Base-by-base conservation (phyloP, 2,888 invertebrate species). In the Pollenia amentaria region DNA sequence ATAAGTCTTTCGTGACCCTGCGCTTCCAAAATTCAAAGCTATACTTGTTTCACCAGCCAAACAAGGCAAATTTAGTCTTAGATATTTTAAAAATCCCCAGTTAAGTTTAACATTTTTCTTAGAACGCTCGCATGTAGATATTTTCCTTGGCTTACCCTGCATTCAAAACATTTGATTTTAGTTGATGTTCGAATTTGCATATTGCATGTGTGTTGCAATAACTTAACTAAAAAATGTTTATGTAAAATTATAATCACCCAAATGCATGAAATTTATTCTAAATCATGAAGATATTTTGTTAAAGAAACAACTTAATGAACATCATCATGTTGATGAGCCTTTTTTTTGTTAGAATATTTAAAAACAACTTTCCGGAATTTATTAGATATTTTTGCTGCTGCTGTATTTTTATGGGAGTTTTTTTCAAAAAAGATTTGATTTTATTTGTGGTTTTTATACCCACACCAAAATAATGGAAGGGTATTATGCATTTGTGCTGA, bases 201-300 rank as follows among this genome's bases (percentile, higher is more conserved):
- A 62, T 82, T 82, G 82, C 76, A 72, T 73, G 82, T 73, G 67
- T 77, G 51, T 46, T 53, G 51, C 16, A 14, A 85, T 53, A 84
- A 75, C 46, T 69, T 70, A 42, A 21, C 38, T 29, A 29, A 29
- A 62, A 69, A 69, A 21, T 72, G 16, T 72, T 21, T 79, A 42
- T 75, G 79, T 69, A 18, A 69, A 84, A 64, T 79, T 79, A 64
- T 84, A 84, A 84, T 84, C 64, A 42, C 64, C 55, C 53, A 70
- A 85, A 76, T 70, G 80, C 80, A 76, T 85, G 80, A 75, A 80
- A 85, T 80, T 85, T 85, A 85, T 85, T 80, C 64, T 48, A 18
- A 76, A 42, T 62, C 80, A 76, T 85, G 80, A 67, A 73, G 67
- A 72, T 46, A 70, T 72, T 65, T 53, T 53, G 18, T 77, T 70